A percentile compares a stretch with the other conserved stretches of the same genome.
These are phyloP conservation scores for Holacanthus passer DNA, from an alignment of 2,113 vertebrate species.

Conservation along the genomic window DNA sequence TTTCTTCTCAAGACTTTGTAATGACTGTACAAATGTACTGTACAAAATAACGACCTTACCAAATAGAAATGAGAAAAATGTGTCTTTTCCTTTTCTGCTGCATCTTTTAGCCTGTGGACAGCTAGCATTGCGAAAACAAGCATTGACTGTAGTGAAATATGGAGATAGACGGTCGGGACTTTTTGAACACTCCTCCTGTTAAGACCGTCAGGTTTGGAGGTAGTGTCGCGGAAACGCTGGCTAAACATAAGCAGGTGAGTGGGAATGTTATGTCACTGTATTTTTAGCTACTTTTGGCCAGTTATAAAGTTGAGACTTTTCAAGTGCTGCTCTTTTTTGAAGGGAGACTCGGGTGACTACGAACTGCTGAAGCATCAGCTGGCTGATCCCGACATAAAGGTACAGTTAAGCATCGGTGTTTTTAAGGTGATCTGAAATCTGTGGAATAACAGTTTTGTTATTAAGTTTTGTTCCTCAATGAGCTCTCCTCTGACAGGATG, in stretches of 20 bases:
- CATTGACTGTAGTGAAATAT: slow-evolving; percentile 62
- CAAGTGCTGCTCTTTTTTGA: not conserved
- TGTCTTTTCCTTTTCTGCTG: fast-evolving
- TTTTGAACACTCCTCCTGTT: slow-evolving; percentile 87
- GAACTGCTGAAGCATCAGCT: slow-evolving; percentile 93
- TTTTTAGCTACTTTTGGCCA: not conserved
- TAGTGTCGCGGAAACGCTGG: slow-evolving; percentile 87
- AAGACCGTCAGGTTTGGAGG: slow-evolving; percentile 95
- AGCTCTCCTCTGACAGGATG: slow-evolving; percentile 85
- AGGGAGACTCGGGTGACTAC: slow-evolving; percentile 93
- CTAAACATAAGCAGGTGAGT: slow-evolving; percentile 89
- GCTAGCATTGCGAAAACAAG: not conserved
- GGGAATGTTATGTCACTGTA: fast-evolving
- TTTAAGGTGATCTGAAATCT: not conserved
- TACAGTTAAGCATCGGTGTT: slow-evolving; percentile 54
- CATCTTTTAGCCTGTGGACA: fast-evolving
- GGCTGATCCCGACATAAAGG: slow-evolving; percentile 96
- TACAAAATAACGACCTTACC: not conserved
- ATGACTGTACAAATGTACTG: not conserved
- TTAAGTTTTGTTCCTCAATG: not conserved
- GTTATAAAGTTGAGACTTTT: not conserved
- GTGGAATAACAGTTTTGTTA: not conserved
- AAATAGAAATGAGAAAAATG: not conserved
- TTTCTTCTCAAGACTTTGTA: not conserved
- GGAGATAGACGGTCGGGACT: slow-evolving; percentile 86